Evolutionary conservation across 2,888 invertebrate species (phyloP).

Genomic region (Alentia gelatinosa): DNA sequence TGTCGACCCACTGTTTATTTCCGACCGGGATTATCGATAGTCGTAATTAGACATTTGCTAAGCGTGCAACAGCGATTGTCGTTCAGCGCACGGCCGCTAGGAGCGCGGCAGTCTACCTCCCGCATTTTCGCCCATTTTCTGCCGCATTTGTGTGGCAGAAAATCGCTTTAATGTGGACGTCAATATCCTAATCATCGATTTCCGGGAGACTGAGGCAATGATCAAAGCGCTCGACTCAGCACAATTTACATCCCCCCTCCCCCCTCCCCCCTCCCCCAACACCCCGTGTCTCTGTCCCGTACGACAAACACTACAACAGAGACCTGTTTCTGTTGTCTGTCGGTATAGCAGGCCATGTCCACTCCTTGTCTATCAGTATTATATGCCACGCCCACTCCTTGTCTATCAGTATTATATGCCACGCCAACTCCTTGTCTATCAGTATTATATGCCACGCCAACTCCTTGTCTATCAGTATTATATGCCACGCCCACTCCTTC

Average conservation of each 20-base stretch:
- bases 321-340: no score
- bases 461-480: no score
- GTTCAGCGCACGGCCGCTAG: not conserved
- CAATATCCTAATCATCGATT: conserved; percentile 45
- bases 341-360: no score
- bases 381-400: no score
- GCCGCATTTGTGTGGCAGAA: not conserved
- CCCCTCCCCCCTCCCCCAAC: not conserved
- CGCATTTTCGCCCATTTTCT: conserved; percentile 10
- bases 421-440: no score
- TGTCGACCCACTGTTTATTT: not conserved
- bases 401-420: no score
- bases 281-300: not conserved
- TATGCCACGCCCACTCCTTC: no score
- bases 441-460: no score
- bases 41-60: not conserved
- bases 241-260: not conserved
- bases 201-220: not conserved
- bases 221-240: conserved; percentile 22
- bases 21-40: not conserved
- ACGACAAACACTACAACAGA: no score
- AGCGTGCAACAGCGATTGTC: conserved; percentile 18
- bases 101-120: not conserved
- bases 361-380: no score
- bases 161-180: conserved; percentile 5